phyloP scores from a whole-genome alignment of 2,888 invertebrate genomes.

The Mythimna ferrago region DNA sequence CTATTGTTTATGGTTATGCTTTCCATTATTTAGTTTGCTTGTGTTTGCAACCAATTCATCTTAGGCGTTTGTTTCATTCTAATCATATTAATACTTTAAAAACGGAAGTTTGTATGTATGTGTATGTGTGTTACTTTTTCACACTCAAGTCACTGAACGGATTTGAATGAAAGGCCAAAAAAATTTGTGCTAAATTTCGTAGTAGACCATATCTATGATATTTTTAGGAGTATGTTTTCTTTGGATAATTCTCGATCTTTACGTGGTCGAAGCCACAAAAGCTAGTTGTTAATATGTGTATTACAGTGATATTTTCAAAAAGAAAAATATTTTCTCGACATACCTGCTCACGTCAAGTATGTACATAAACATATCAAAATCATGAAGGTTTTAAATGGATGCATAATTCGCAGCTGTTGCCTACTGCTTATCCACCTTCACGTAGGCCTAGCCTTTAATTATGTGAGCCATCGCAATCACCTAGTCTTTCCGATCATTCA shows the following conservation, averaged over 20 bases:
- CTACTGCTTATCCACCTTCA: not conserved
- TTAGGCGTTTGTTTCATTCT: slow-evolving; percentile 7
- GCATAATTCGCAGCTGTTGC: slow-evolving; percentile 1
- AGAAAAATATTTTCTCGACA: no score
- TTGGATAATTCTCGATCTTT: no score
- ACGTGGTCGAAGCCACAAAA: no score
- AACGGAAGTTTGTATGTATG: no score
- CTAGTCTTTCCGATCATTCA: slow-evolving; percentile 25
- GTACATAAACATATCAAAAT: not conserved
- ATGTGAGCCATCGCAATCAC: slow-evolving; percentile 15
- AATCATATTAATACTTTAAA: not conserved
- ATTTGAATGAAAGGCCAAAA: no score
- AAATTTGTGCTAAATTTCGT: no score
- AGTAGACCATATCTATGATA: no score
- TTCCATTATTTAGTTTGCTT: slow-evolving; percentile 7
- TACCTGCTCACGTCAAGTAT: not conserved
- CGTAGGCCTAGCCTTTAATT: slow-evolving; percentile 9
- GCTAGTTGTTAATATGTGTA: no score
- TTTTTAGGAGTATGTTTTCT: no score
- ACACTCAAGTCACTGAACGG: no score
- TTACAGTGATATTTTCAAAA: no score
- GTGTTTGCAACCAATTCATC: not conserved
- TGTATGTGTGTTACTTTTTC: no score
- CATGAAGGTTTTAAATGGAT: not conserved
- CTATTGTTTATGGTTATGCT: slow-evolving; percentile 7